Evolutionary conservation across 1,140 invertebrate genomes (phyloP), one percentile per base, ranked within the genome.

Genomic region (Eueides isabella): DNA sequence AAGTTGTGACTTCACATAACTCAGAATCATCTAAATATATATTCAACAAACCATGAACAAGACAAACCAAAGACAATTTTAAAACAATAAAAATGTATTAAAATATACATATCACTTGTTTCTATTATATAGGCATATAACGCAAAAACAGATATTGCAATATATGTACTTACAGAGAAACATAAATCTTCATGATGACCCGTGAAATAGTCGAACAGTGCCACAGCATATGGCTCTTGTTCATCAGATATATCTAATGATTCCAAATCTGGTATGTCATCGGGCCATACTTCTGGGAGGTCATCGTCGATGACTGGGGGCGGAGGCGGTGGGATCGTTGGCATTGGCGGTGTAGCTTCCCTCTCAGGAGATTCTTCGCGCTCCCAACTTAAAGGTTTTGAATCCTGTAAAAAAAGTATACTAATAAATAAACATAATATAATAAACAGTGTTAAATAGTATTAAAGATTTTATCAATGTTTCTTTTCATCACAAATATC

Each of bases 191-290:
- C 96, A 23, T 94, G 87, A 81, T 97, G 96, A 26, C 94, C 94
- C 16, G 95, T 95, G 63, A 94, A 92, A 80, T 96, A 97, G 91
- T 97, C 95, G 82, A 96, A 97, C 2, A 97, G 87, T 5, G 96
- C 96, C 67, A 97, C 94, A 31, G 96, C 97, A 86, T 96, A 95
- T 0, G 96, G 95, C 76, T 92, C 84, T 41, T 93, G 85, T 38
- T 81, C 75, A 44, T 76, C 76, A 48, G 66, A 48, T 3, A 44
- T 35, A 38, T 75, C 76, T 30, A 35, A 30, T 12, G 66, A 64
- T 6, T 75, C 75, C 23, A 81, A 72, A 9, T 79, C 76, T 23
- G 73, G 75, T 12, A 69, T 61, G 30, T 88, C 84, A 16, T 85
- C 81, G 2, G 85, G 92, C 89, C 85, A 94, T 67, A 79, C 81